Evolutionary conservation across 23 tunicate species (phyloP).

Genomic region (Styela clava): DNA sequence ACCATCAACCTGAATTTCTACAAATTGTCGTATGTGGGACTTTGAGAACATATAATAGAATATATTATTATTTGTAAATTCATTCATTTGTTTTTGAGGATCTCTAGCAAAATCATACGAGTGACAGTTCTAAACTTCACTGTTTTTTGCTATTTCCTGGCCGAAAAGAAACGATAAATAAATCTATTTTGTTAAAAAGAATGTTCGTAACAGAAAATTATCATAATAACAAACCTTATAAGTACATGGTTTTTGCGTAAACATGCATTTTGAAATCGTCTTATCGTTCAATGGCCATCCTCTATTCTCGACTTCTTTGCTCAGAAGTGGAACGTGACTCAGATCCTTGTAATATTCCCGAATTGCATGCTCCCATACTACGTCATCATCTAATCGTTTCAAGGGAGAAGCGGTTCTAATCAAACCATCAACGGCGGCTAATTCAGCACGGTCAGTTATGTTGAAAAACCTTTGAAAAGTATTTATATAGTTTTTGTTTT

Average conservation of each 20-base stretch:
- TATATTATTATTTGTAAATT: too few relatives aligned
- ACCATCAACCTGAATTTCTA: too few relatives aligned
- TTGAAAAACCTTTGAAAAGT: conserved; percentile 19
- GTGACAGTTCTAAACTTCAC: too few relatives aligned
- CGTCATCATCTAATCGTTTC: background rate
- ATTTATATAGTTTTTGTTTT: background rate
- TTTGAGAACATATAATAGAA: too few relatives aligned
- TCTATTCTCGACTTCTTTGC: conserved; percentile 32
- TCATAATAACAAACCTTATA: conserved; percentile 7
- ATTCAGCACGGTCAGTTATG: conserved; percentile 11
- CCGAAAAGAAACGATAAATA: too few relatives aligned
- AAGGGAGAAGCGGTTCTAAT: conserved; percentile 5
- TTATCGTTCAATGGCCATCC: conserved; percentile 51
- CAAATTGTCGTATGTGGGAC: too few relatives aligned
- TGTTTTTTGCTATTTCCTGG: too few relatives aligned
- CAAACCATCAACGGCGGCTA: conserved; percentile 18
- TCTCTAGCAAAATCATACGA: too few relatives aligned
- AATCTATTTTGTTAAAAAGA: too few relatives aligned
- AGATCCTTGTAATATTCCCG: conserved; percentile 1
- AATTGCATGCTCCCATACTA: conserved; percentile 8
- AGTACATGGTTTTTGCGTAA: conserved; percentile 36
- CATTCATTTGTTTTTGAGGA: too few relatives aligned
- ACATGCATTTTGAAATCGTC: conserved; percentile 30
- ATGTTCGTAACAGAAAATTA: too few relatives aligned
- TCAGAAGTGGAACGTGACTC: background rate